Conservation (phyloP, 30 jellyfish, hydroid and myxozoan species). For the Rhopilema esculentum region DNA sequence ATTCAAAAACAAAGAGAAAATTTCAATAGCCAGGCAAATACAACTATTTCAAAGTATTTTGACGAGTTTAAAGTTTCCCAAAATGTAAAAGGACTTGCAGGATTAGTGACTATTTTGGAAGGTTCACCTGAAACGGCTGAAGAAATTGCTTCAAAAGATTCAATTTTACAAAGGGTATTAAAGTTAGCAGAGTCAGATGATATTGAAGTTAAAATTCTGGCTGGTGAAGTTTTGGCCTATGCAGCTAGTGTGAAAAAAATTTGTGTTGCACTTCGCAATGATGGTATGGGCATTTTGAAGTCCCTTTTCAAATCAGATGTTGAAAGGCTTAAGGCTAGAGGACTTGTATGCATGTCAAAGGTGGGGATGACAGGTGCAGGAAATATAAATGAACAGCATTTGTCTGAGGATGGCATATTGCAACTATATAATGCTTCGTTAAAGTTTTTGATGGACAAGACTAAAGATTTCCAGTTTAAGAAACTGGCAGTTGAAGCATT, state of each 20-base stretch:
- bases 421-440: constrained; percentile 74
- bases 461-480: constrained; percentile 38
- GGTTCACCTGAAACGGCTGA: constrained; percentile 83
- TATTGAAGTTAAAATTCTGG: constrained; percentile 53
- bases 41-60: constrained; percentile 50
- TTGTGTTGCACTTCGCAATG: constrained; percentile 60
- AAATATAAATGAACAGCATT: constrained; percentile 64
- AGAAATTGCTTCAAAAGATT: constrained; percentile 60
- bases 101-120: constrained; percentile 61
- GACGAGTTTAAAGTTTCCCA: constrained; percentile 51
- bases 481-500: constrained; percentile 91
- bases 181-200: constrained; percentile 73
- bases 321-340: constrained; percentile 71
- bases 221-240: constrained; percentile 90
- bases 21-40: constrained; percentile 63
- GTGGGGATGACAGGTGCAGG: constrained; percentile 89
- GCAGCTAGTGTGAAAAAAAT: constrained; percentile 85
- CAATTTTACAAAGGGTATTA: constrained; percentile 52
- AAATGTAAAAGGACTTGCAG: constrained; percentile 82
- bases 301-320: constrained; percentile 60
- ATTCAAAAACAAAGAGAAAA: constrained; percentile 65
- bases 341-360: constrained; percentile 88
- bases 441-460: constrained; percentile 50
- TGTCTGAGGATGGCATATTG: constrained; percentile 84
- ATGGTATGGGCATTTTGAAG: constrained; percentile 79